A percentile compares a stretch with the other conserved stretches of the same genome.
Conservation (phyloP, 1,140 invertebrate genomes). For the Platyura marginata region DNA sequence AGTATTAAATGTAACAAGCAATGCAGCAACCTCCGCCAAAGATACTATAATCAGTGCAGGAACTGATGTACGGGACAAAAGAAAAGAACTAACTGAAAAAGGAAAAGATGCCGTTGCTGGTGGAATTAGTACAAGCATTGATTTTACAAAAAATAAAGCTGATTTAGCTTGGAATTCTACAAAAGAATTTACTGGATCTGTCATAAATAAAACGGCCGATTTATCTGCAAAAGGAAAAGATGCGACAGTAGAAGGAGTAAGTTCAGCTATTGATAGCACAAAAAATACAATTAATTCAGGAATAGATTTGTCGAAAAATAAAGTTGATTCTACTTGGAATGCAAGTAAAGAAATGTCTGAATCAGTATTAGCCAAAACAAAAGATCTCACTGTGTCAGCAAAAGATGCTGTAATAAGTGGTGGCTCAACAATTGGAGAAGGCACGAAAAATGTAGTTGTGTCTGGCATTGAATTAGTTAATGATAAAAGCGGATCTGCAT, state of each 20-base stretch:
- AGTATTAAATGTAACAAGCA: too few relatives aligned
- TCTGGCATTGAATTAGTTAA: conserved; percentile 25
- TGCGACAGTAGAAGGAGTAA: not conserved
- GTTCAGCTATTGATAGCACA: not conserved
- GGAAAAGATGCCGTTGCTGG: not conserved
- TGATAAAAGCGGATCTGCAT: conserved; percentile 34
- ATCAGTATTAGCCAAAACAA: not conserved
- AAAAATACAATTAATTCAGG: not conserved
- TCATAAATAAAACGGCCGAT: not conserved
- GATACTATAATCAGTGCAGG: too few relatives aligned
- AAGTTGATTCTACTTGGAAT: too few relatives aligned
- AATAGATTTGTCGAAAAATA: too few relatives aligned
- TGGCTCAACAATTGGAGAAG: not conserved
- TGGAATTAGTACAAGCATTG: not conserved
- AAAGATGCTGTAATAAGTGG: not conserved
- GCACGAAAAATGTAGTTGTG: not conserved
- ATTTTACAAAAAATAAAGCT: not conserved
- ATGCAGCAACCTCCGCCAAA: too few relatives aligned
- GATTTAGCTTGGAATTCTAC: not conserved
- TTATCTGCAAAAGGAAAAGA: not conserved
- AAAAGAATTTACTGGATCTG: not conserved
- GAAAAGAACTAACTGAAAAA: not conserved
- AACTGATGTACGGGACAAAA: not conserved
- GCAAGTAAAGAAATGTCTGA: too few relatives aligned
- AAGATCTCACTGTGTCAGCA: not conserved